Base-by-base conservation (phyloP, 2,113 vertebrate genomes). In the Zapornia atra region DNA sequence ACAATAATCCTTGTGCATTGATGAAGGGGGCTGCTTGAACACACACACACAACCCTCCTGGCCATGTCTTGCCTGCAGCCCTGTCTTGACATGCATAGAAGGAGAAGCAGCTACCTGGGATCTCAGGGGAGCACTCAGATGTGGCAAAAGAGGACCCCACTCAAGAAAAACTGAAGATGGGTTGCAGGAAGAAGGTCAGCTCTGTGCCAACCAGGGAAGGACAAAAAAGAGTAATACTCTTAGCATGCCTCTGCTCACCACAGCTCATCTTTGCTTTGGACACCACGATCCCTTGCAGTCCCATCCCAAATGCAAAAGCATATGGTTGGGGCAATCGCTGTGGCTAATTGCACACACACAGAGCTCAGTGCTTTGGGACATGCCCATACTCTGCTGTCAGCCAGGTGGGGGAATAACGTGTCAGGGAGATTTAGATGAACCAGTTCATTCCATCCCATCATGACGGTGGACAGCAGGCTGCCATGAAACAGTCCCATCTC, bases 401-500 rank as follows among this genome's bases (percentile, higher is more conserved):
- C 38, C 78, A n/a, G 60, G 1, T 48, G 26, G 46, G 56, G 31
- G 33, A 76, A 57, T 51, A 63, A 19, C 1, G 2, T 33, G 69
- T 65, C 61, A 65, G 75, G 26, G 18, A 91, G 71, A 71, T 69
- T 66, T 65, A 60, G 83, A 71, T 10, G 56, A 82, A 90, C 51
- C 63, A 20, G 31, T 28, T 79, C 82, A 8, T 79, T 83, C 70
- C 64, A 63, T 73, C 61, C 31, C 50, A 61, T 59, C 70, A 31
- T 1, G 3, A 48, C 8, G 9, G 71, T 79, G 92, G 87, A 85
- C 96, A 94, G 88, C 89, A 90, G 68, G 70, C 95, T 94, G 92
- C 82, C 71, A 50, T 15, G 54, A 46, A 88, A 68, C 66, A 95
- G 83, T 84, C 93, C 88, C 70, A 40, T 88, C 94, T 92, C 95